Percentiles rank a stretch among this genome's conserved stretches.
Conservation (phyloP, 2,888 invertebrate species). For the Meghimatium bilineatum region DNA sequence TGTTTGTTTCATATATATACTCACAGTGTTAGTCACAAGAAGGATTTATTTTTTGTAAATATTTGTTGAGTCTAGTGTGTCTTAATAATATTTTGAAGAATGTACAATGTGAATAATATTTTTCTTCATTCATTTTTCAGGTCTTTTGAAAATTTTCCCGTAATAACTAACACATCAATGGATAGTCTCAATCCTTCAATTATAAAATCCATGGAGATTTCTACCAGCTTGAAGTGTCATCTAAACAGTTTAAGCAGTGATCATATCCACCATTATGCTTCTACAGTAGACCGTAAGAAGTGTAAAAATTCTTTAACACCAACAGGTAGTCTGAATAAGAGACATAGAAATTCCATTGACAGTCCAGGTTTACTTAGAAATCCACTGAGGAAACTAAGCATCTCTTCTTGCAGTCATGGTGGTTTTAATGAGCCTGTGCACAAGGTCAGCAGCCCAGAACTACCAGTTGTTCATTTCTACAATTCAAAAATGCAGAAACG, state of each 20-base stretch:
- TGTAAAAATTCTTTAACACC: slow-evolving; percentile 63
- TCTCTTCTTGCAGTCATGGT: slow-evolving; percentile 61
- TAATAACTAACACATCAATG: background rate
- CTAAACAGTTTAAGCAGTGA: slow-evolving; percentile 52
- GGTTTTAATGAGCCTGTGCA: slow-evolving; percentile 61
- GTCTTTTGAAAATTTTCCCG: slow-evolving; percentile 34
- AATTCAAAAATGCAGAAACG: slow-evolving; percentile 66
- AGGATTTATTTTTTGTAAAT: no score
- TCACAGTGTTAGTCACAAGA: no score
- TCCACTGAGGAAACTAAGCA: slow-evolving; percentile 63
- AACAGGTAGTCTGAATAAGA: slow-evolving; percentile 70
- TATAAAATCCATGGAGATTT: slow-evolving; percentile 8
- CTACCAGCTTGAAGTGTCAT: slow-evolving; percentile 39
- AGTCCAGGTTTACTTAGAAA: slow-evolving; percentile 61
- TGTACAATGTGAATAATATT: background rate
- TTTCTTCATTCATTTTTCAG: slow-evolving; percentile 20
- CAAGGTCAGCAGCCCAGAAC: slow-evolving; percentile 70
- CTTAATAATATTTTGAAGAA: no score
- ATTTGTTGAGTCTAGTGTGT: no score
- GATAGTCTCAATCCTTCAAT: slow-evolving; percentile 15
- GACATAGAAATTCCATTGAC: slow-evolving; percentile 60
- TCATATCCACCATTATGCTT: slow-evolving; percentile 53
- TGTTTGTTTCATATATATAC: no score
- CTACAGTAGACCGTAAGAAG: slow-evolving; percentile 55
- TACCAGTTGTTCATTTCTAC: slow-evolving; percentile 74